These are phyloP conservation scores for Propsilocerus akamusi DNA, from an alignment of 1,140 invertebrate genomes.

Conservation along the genomic window DNA sequence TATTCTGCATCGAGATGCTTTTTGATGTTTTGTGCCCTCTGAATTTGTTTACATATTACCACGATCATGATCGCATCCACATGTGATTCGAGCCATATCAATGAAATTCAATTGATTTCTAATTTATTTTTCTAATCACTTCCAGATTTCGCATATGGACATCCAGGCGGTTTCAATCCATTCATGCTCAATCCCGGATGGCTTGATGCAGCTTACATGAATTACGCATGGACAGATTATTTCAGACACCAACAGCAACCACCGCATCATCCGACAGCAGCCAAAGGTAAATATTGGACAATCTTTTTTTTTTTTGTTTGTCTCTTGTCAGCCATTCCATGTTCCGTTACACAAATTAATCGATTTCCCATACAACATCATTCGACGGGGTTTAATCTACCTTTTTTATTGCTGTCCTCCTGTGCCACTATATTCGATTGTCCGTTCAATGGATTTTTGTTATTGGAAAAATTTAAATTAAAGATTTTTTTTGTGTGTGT, in stretches of 20 bases:
- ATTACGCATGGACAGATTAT: constrained; percentile 50
- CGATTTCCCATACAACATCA: constrained; percentile 5
- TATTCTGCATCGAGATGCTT: no score
- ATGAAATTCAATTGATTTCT: not conserved
- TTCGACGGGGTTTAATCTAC: not conserved
- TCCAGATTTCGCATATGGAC: constrained; percentile 49
- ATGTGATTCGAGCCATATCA: no score
- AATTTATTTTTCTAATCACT: constrained; percentile 20
- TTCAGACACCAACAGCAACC: constrained; percentile 31
- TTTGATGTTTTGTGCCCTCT: no score
- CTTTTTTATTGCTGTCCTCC: not conserved
- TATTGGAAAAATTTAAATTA: no score
- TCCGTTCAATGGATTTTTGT: no score
- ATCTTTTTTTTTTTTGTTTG: constrained; percentile 8
- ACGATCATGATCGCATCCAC: no score
- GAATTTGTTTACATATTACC: no score
- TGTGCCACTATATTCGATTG: not conserved
- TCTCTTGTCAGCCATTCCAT: not conserved
- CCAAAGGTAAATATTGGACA: constrained; percentile 19
- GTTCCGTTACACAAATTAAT: not conserved
- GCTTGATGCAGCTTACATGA: constrained; percentile 55
- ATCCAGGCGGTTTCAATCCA: constrained; percentile 44
- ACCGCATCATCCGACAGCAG: constrained; percentile 33
- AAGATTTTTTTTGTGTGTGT: not conserved
- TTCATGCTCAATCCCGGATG: constrained; percentile 52